Percentiles rank a stretch among this genome's conserved stretches.
These are phyloP conservation scores for Conus canariensis DNA, from an alignment of 2,888 invertebrate genomes.

Conservation along the genomic window DNA sequence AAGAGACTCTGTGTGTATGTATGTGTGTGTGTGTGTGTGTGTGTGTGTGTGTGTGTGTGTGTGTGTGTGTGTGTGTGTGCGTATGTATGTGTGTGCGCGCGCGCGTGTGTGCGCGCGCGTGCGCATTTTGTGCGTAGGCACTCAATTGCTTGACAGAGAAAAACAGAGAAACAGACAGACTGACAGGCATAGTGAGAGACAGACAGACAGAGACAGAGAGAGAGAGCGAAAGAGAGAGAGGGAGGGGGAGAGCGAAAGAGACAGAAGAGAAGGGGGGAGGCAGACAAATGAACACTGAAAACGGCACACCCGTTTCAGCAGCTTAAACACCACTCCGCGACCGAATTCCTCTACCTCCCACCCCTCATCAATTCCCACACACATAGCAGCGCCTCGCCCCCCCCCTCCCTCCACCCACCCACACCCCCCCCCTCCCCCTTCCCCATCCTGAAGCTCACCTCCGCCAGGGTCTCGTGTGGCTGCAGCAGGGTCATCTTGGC, in stretches of 20 bases:
- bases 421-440: neutral
- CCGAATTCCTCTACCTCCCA: too few species aligned
- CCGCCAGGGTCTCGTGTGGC: conserved; percentile 91
- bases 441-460: conserved; percentile 82
- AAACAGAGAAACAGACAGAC: neutral
- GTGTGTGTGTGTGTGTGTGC: too few species aligned
- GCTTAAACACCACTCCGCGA: too few species aligned
- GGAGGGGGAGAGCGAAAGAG: neutral
- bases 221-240: neutral
- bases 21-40: too few species aligned
- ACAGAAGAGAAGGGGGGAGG: neutral
- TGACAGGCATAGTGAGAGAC: neutral
- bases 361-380: neutral
- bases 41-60: too few species aligned
- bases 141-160: neutral
- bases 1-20: too few species aligned
- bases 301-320: neutral
- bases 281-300: neutral
- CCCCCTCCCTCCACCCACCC: neutral
- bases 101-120: too few species aligned
- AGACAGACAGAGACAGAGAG: neutral
- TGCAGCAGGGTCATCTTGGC: conserved; percentile 92
- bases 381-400: neutral
- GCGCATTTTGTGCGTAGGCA: too few species aligned
- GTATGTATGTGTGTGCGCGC: too few species aligned